Conservation (phyloP, 2,113 vertebrate genomes). For the Acrocephalus kingi region DNA sequence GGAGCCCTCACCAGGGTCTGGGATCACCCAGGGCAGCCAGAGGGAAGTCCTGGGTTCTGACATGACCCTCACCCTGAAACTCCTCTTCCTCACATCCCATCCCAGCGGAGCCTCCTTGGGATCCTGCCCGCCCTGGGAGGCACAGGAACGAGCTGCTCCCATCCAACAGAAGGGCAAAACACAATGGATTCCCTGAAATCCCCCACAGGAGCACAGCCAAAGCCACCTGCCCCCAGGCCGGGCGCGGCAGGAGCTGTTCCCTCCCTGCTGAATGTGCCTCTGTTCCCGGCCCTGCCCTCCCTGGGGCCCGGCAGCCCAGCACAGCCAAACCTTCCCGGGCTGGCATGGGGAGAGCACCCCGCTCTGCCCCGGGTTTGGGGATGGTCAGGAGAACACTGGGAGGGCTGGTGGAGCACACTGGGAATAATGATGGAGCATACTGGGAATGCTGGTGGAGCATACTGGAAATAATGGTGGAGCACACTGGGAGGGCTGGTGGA, state of each 20-base stretch:
- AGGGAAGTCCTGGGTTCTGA: too few species aligned
- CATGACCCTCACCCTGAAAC: neutral
- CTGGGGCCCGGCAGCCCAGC: neutral
- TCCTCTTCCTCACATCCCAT: neutral
- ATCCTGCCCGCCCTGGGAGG: neutral
- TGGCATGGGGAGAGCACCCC: neutral
- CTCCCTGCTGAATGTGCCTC: neutral
- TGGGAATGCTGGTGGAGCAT: neutral
- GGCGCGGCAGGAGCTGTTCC: neutral
- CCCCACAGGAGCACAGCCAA: fast-evolving
- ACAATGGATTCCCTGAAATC: neutral
- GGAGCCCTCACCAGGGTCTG: too few species aligned
- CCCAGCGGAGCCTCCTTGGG: fast-evolving
- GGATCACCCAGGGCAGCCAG: too few species aligned
- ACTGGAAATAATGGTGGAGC: neutral
- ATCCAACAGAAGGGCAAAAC: fast-evolving
- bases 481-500: too few species aligned
- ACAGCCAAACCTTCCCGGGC: neutral
- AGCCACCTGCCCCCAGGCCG: neutral
- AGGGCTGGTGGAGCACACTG: too few species aligned
- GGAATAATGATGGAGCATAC: neutral
- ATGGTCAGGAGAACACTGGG: neutral
- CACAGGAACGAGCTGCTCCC: neutral
- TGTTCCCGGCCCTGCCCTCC: neutral
- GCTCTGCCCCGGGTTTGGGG: neutral